A percentile compares a stretch with the other conserved stretches of the same genome.
Evolutionary conservation across 2,888 invertebrate genomes (phyloP).

Genomic region (Venusia cambrica): DNA sequence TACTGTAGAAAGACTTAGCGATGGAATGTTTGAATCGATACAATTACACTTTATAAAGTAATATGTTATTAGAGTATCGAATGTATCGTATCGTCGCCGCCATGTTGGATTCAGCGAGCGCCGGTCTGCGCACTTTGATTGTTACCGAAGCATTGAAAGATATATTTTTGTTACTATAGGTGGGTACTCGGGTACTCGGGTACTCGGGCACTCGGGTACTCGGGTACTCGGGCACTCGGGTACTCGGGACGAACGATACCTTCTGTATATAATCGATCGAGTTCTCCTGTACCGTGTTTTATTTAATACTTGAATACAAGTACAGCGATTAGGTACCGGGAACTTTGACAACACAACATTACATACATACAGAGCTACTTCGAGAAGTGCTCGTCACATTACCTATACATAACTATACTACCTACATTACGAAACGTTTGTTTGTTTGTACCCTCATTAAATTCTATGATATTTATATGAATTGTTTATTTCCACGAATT

Average conservation of each 20-base stretch:
- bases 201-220: too few relatives aligned
- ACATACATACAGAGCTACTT: too few relatives aligned
- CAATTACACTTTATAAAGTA: slow-evolving; percentile 33
- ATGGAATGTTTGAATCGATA: slow-evolving; percentile 72
- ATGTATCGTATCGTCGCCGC: slow-evolving; percentile 24
- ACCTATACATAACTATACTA: slow-evolving; percentile 77
- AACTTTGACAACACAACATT: slow-evolving; percentile 69
- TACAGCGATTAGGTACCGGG: slow-evolving; percentile 55
- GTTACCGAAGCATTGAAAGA: slow-evolving; percentile 29
- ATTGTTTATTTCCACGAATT: slow-evolving; percentile 47
- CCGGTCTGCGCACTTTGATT: slow-evolving; percentile 20
- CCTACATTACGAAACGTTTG: slow-evolving; percentile 79
- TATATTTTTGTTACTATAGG: slow-evolving; percentile 36
- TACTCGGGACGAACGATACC: slow-evolving; percentile 29
- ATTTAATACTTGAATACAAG: slow-evolving; percentile 38
- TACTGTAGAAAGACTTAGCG: slow-evolving; percentile 63
- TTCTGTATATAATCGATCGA: slow-evolving; percentile 29
- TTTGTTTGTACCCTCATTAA: slow-evolving; percentile 81
- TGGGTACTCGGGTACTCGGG: too few relatives aligned
- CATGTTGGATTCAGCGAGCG: slow-evolving; percentile 21
- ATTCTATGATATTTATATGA: slow-evolving; percentile 73
- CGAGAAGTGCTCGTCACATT: slow-evolving; percentile 76
- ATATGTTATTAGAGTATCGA: slow-evolving; percentile 23
- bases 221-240: too few relatives aligned
- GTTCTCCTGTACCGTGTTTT: slow-evolving; percentile 60